phyloP scores from a whole-genome alignment of 2,888 invertebrate species.

The Tryphoninae sp. region DNA sequence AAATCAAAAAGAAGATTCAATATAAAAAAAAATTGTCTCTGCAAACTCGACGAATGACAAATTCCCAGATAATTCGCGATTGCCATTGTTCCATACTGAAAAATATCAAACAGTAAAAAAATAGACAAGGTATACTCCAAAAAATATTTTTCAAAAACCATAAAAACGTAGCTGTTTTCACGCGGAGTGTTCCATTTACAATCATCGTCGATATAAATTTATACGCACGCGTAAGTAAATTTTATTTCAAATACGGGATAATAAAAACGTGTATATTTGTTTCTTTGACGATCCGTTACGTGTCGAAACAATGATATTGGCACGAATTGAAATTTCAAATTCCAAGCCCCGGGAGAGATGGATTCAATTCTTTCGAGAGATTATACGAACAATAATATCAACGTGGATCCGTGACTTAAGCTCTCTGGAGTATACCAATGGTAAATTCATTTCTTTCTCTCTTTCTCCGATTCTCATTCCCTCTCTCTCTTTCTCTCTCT shows the following conservation, averaged over 20 bases:
- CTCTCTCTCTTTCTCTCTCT: background rate
- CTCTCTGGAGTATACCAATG: slow-evolving; percentile 22
- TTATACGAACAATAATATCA: slow-evolving; percentile 53
- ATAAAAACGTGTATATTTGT: slow-evolving; percentile 9
- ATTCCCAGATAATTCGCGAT: no score
- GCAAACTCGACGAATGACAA: no score
- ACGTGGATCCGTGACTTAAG: slow-evolving; percentile 26
- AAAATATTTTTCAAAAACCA: no score
- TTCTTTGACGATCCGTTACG: slow-evolving; percentile 12
- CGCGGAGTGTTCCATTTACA: no score
- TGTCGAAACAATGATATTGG: slow-evolving; percentile 28
- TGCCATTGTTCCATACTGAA: no score
- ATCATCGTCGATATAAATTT: background rate
- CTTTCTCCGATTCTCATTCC: background rate
- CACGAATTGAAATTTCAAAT: slow-evolving; percentile 39
- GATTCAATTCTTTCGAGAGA: slow-evolving; percentile 1
- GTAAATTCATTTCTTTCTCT: slow-evolving; percentile 19
- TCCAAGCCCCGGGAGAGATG: background rate
- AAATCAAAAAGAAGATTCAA: no score
- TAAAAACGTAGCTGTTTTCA: no score
- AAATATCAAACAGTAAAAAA: no score
- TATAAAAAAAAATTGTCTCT: no score
- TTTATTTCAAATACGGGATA: background rate
- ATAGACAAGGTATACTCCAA: no score
- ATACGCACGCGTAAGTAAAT: background rate